Conservation (phyloP, 2,113 vertebrate genomes). For the Xyrauchen texanus region DNA sequence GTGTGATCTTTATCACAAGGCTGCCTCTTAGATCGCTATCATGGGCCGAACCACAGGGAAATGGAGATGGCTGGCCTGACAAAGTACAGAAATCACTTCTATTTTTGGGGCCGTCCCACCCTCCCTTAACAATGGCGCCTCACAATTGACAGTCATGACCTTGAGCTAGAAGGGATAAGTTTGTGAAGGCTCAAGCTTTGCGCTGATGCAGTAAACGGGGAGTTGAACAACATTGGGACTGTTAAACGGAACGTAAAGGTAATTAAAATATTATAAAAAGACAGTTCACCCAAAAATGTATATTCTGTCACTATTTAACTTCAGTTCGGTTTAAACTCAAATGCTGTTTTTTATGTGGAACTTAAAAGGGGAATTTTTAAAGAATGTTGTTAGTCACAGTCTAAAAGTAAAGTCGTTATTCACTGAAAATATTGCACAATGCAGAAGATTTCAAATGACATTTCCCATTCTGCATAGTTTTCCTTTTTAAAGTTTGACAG, state of each 20-base stretch:
- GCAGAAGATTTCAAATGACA: too few species aligned
- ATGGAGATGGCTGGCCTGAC: conserved; percentile 72
- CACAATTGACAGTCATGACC: conserved; percentile 70
- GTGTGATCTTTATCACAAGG: conserved; percentile 77
- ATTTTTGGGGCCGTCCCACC: conserved; percentile 63
- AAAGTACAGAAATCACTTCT: conserved; percentile 67
- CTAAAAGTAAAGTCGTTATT: too few species aligned
- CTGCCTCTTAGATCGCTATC: conserved; percentile 77
- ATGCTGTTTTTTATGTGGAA: too few species aligned
- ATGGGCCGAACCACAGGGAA: conserved; percentile 68
- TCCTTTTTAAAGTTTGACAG: too few species aligned
- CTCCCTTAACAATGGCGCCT: conserved; percentile 67
- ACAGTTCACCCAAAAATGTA: too few species aligned
- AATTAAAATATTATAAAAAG: too few species aligned
- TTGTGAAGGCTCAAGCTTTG: conserved; percentile 45
- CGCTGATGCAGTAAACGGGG: conserved; percentile 31
- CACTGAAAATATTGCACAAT: too few species aligned
- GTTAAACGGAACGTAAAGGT: conserved; percentile 17
- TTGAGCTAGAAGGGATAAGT: conserved; percentile 58
- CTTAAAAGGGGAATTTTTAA: too few species aligned
- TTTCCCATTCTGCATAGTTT: too few species aligned
- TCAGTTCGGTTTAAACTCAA: too few species aligned
- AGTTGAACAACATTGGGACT: not conserved
- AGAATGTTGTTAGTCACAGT: too few species aligned
- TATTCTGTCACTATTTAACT: too few species aligned